phyloP scores from a whole-genome alignment of 2,888 invertebrate genomes.

The Agapostemon virescens region DNA sequence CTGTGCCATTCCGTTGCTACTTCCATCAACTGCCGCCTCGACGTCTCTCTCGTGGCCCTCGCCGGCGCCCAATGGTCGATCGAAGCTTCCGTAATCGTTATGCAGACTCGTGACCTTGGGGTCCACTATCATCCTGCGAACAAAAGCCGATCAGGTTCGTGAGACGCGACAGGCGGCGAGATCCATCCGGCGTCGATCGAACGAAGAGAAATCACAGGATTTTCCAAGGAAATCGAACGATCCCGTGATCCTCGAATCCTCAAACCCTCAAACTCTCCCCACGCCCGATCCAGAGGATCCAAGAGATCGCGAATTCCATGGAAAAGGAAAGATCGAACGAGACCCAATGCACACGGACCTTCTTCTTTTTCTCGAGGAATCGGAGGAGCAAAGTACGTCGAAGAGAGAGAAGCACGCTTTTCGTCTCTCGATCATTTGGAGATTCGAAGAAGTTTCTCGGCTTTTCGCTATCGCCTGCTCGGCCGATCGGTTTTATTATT shows the following conservation, averaged over 20 bases:
- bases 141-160: conserved; percentile 48
- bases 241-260: background rate
- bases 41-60: conserved; percentile 78
- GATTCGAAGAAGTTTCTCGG: background rate
- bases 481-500: background rate
- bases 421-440: background rate
- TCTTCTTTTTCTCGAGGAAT: background rate
- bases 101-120: conserved; percentile 83
- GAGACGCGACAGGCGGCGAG: background rate
- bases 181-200: background rate
- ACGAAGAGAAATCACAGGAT: background rate
- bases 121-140: conserved; percentile 85
- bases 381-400: conserved; percentile 9
- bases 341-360: conserved; percentile 6
- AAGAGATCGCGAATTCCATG: background rate
- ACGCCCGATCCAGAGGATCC: background rate
- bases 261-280: too few species aligned
- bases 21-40: conserved; percentile 80
- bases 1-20: conserved; percentile 78
- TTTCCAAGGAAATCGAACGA: background rate
- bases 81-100: conserved; percentile 85
- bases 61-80: conserved; percentile 78
- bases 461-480: background rate
- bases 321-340: background rate
- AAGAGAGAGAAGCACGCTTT: background rate